Evolutionary conservation across 2,888 invertebrate genomes (phyloP), one percentile per base, ranked within the genome.

Genomic region (Coelinius sp.): DNA sequence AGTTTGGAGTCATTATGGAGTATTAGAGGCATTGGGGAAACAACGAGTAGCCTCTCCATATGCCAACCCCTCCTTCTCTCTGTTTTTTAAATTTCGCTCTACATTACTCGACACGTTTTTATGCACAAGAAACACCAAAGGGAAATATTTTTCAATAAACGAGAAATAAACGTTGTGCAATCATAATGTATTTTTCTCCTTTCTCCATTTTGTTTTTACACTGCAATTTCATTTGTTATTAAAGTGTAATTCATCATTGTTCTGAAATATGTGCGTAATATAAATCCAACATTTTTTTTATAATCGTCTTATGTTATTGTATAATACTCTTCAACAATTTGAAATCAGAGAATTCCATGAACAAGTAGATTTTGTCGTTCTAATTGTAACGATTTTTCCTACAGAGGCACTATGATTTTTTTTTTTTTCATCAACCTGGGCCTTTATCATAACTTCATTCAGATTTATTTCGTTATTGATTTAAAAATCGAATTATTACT

Each of bases 1-100:
- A 74, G 69, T 67, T 70, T 70, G 63, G 52, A 31, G 72, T 70
- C 72, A 76, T 76, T 77, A 75, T 71, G 66, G 68, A 63, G 69
- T 69, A 69, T 69, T 52, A 74, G 74, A 66, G 41, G 65, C 22
- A 46, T 68, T 20, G 38, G 64, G 65, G 65, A 70, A 71, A 71
- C 68, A 69, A 66, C 62, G 38, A 41, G 62, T 62, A 73, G 74
- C 73, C 73, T 73, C 74, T 71, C n/a, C n/a, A 74, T 69, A 74
- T 71, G 66, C 31, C 66, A 59, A 38, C 38, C 35, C 56, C 20
- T 8, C 14, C n/a, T 49, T 22, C 12, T 52, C 38, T 22, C 12
- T 14, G 35, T 20, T 25, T 52, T 22, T 27, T 25, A 22, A n/a
- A 25, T 24, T 64, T 22, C 25, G 12, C 25, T 53, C 59, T 8